phyloP scores from a whole-genome alignment of 2,888 invertebrate genomes.

The Siphlonurus alternatus region DNA sequence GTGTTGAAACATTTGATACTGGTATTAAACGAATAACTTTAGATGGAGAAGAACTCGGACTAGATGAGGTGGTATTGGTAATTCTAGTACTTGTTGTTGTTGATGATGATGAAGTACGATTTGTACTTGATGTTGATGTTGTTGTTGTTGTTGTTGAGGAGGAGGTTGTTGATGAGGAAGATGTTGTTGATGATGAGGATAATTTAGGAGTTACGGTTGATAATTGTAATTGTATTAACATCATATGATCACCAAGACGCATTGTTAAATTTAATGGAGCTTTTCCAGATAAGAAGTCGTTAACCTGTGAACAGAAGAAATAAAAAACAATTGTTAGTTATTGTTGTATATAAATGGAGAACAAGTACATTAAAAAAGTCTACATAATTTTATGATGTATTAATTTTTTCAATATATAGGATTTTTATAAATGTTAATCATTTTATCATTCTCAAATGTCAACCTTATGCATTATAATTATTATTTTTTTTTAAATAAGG shows the following conservation, averaged over 20 bases:
- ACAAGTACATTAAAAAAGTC: too few species aligned
- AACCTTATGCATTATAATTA: too few species aligned
- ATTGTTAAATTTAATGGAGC: slow-evolving; percentile 87
- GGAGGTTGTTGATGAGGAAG: slow-evolving; percentile 4
- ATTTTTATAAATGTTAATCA: background rate
- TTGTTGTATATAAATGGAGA: too few species aligned
- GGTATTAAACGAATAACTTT: too few species aligned
- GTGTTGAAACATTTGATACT: too few species aligned
- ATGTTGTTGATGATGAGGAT: slow-evolving; percentile 8
- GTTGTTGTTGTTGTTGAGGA: slow-evolving; percentile 10
- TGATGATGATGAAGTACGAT: slow-evolving; percentile 1
- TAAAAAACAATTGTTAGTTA: slow-evolving; percentile 8
- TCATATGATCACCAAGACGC: slow-evolving; percentile 93
- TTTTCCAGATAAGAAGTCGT: slow-evolving; percentile 88
- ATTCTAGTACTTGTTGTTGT: slow-evolving; percentile 4
- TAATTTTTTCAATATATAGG: background rate
- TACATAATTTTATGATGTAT: too few species aligned
- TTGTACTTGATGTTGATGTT: background rate
- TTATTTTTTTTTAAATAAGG: too few species aligned
- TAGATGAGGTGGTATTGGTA: slow-evolving; percentile 10
- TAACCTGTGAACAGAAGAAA: slow-evolving; percentile 39
- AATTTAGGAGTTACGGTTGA: slow-evolving; percentile 60
- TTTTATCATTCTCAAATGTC: too few species aligned
- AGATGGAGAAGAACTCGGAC: slow-evolving; percentile 10
- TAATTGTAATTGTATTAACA: slow-evolving; percentile 87